Evolutionary conservation across 2,113 vertebrate genomes (phyloP), one percentile per base, ranked within the genome.

Genomic region (Clarias batrachus): DNA sequence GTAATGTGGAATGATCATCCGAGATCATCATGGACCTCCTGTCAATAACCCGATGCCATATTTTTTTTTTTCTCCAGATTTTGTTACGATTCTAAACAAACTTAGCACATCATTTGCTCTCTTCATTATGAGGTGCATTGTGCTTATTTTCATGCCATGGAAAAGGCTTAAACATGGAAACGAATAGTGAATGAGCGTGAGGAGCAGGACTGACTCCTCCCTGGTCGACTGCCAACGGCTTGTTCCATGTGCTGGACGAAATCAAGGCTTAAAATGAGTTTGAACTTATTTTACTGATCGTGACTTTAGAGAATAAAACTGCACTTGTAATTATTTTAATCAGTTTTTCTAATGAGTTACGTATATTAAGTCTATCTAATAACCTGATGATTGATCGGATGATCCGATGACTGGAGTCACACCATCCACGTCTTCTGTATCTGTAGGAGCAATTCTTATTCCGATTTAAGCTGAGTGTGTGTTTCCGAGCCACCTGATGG

Each of bases 201-300:
- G n/a, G 30, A 59, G n/a, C 76, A 59, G 76, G 54, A 79, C 54
- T 79, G 76, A 79, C 77, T 12, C 54, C 77, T 59, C 59, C 33
- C 77, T 21, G 77, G 77, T 59, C 30, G 54, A 57, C 54, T 78
- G 54, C 76, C 19, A 57, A 78, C 19, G 7, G 77, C 3, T 19
- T 30, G 77, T 79, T 3, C n/a, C 19, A 30, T 59, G 76, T 78
- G 54, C 48, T 14, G 25, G 54, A 52, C 54, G 27, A 80, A 60
- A 60, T 23, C 3, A 1, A 4, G 10, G 57, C 57, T 37, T 33
- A 37, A 7, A 37, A 59, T 80, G 4, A 62, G 30, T 25, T 79
- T 77, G 9, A 4, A 41, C 52, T 80, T 62, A 60, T 80, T 62
- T 10, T 60, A 60, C 78, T 79, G 3, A 59, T 8, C 9, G n/a